Conservation (phyloP, 1,140 invertebrate genomes). For the Heterodera schachtii region DNA sequence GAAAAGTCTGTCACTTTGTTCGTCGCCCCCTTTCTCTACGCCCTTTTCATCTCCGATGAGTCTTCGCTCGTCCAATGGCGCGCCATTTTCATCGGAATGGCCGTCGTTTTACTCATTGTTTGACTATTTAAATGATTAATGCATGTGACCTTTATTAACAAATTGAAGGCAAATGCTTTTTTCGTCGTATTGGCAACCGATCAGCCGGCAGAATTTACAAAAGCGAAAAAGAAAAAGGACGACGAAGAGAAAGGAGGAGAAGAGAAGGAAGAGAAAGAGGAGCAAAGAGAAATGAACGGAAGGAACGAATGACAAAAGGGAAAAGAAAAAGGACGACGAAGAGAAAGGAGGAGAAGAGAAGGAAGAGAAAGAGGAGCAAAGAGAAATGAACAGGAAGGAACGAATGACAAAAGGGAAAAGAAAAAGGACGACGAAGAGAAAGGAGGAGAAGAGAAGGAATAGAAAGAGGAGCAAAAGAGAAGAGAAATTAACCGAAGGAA, state of each 20-base stretch:
- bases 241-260: not conserved
- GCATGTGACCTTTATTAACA: not conserved
- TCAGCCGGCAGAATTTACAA: conserved; percentile 56
- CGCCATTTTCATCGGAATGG: conserved; percentile 31
- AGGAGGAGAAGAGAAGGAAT: too few relatives aligned
- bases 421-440: too few relatives aligned
- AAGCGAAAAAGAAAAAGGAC: conserved; percentile 35
- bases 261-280: too few relatives aligned
- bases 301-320: too few relatives aligned
- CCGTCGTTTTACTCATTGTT: conserved; percentile 19
- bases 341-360: too few relatives aligned
- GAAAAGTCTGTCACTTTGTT: conserved; percentile 44
- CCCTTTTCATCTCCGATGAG: conserved; percentile 39
- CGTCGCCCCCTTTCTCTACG: conserved; percentile 32
- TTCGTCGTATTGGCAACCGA: conserved; percentile 54
- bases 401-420: too few relatives aligned
- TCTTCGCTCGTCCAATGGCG: conserved; percentile 31
- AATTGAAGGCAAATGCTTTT: conserved; percentile 45
- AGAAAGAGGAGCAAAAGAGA: too few relatives aligned
- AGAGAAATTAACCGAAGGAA: too few relatives aligned
- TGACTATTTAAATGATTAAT: not conserved
- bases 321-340: too few relatives aligned
- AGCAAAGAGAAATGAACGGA: too few relatives aligned
- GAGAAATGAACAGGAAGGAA: too few relatives aligned
- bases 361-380: too few relatives aligned